A percentile compares a stretch with the other conserved stretches of the same genome.
Conservation (phyloP, 2,797 vertebrate species). For the Varecia variegata region DNA sequence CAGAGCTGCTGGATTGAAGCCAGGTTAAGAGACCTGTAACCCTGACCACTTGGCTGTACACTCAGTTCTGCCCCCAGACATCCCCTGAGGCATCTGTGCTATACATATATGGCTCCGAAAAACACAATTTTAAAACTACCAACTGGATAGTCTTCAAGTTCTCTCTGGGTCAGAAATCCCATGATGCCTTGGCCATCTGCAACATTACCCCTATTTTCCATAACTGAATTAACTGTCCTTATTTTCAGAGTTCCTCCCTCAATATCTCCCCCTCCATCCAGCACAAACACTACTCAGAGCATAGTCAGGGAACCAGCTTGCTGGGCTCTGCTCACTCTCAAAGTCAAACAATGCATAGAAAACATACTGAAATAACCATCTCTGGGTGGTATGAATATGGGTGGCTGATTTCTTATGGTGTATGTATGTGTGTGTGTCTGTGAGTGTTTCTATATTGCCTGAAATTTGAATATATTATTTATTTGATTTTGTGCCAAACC, state of each 20-base stretch:
- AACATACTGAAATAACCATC: not conserved
- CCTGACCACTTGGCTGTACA: not conserved
- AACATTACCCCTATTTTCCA: not conserved
- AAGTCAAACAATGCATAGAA: not conserved
- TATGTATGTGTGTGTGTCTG: not conserved
- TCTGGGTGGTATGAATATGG: not conserved
- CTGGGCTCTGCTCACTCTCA: not conserved
- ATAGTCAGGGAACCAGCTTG: not conserved
- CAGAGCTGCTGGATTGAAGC: not conserved
- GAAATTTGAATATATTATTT: not conserved
- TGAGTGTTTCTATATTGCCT: not conserved
- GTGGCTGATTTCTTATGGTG: not conserved
- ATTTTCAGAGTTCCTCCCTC: not conserved
- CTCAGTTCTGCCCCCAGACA: not conserved
- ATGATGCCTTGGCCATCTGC: not conserved
- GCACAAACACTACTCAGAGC: not conserved
- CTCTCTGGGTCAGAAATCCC: constrained; percentile 19
- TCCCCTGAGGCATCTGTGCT: not conserved
- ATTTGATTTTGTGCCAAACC: not conserved
- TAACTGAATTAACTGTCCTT: constrained; percentile 1
- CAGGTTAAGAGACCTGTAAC: not conserved
- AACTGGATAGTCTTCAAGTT: not conserved
- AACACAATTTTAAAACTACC: not conserved
- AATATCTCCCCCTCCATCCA: not conserved
- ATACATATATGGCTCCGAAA: not conserved